Evolutionary conservation across 2,888 invertebrate genomes (phyloP).

Genomic region (Pteria penguin): DNA sequence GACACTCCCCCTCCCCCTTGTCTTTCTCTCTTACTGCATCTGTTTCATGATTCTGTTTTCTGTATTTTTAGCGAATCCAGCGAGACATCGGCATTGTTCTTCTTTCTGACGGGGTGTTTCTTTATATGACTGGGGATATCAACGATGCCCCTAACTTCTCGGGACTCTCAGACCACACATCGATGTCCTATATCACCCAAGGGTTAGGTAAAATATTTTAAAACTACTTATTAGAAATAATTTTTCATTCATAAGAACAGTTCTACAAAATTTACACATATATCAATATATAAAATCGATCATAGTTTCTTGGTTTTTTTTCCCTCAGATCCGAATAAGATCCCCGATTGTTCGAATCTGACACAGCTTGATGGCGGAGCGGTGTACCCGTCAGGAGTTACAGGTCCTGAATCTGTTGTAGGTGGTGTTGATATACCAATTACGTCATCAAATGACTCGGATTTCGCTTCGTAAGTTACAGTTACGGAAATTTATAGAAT

Average conservation of each 20-base stretch:
- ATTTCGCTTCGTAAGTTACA: conserved; percentile 60
- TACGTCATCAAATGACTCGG: conserved; percentile 48
- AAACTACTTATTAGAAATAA: background rate
- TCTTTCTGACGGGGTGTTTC: conserved; percentile 49
- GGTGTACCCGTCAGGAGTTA: conserved; percentile 49
- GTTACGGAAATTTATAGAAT: too few relatives aligned
- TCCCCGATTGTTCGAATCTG: conserved; percentile 43
- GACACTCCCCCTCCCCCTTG: too few relatives aligned
- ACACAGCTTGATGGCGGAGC: conserved; percentile 41
- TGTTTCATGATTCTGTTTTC: too few relatives aligned
- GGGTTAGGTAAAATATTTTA: conserved; percentile 48
- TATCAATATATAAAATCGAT: too few relatives aligned
- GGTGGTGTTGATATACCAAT: conserved; percentile 59
- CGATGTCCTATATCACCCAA: conserved; percentile 44
- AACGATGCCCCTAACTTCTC: conserved; percentile 32
- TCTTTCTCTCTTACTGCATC: too few relatives aligned
- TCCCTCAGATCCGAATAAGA: conserved; percentile 20
- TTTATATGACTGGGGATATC: conserved; percentile 60
- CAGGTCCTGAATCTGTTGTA: conserved; percentile 49
- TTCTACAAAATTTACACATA: too few relatives aligned
- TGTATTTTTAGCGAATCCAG: conserved; percentile 51
- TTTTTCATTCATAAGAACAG: background rate
- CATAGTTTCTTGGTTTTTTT: too few relatives aligned
- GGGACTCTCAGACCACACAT: conserved; percentile 32
- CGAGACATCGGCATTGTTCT: conserved; percentile 64